Evolutionary conservation across 2,797 vertebrate species (phyloP), one percentile per base, ranked within the genome.

Genomic region (Sebastes elongatus): DNA sequence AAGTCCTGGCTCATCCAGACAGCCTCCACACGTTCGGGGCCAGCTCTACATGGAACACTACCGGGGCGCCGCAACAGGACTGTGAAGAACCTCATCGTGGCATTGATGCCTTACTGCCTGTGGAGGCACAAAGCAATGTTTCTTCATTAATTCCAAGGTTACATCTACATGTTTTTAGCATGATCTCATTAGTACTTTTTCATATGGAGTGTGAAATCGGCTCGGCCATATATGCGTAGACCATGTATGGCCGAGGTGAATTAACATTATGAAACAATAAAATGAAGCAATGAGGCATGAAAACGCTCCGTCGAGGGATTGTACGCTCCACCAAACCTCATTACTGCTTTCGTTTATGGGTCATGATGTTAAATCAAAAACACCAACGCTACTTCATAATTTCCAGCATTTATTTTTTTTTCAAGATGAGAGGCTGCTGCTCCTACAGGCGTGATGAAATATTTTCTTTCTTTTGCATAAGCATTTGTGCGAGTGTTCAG

Each of bases 91-190:
- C 87, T 90, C 86, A 76, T 75, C 57, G 4, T 57, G 86, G 86
- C 85, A 74, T 71, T 62, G 55, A 89, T 64, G 88, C 92, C 91
- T 91, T 92, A 91, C 83, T 89, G 83, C 89, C 89, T 52, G 38
- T n/a, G 56, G 84, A 90, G 88, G 84, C 89, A 74, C 80, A 60
- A 49, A 91, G 87, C 90, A 85, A 84, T 80, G 79, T 74, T 80
- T 79, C 78, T 85, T 80, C 82, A 78, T 86, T 2, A 65, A 71
- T 84, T 83, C 76, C 74, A 66, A 63, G 71, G 56, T 81, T 46
- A 55, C 74, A 82, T 52, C 71, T 27, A 27, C 72, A 64, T 25
- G 28, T 77, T 70, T 23, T 63, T 1, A 42, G 69, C 60, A 14
- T 77, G 1, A 20, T 66, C 59, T 78, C 80, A 22, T 42, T 78